A percentile compares a stretch with the other conserved stretches of the same genome.
These are phyloP conservation scores for Phasia obesa DNA, from an alignment of 2,888 invertebrate genomes.

Conservation along the genomic window DNA sequence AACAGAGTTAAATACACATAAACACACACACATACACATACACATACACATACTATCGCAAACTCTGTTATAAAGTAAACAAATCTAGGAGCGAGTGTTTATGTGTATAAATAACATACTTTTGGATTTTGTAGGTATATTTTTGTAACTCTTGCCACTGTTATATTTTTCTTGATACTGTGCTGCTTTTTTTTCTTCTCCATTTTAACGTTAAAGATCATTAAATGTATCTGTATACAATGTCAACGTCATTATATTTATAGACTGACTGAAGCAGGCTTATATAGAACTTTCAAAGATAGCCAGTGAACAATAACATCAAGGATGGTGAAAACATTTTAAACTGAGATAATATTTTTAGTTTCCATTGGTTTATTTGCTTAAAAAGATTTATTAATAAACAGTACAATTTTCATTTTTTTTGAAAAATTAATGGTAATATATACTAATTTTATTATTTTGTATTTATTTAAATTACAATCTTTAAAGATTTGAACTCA, in stretches of 20 bases:
- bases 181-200: neutral
- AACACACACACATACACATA: neutral
- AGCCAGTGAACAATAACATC: neutral
- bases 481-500: no score
- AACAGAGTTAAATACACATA: neutral
- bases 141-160: constrained; percentile 12
- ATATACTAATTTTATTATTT: no score
- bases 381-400: no score
- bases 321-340: neutral
- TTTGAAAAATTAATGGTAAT: no score
- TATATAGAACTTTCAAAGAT: neutral
- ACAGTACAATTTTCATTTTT: no score
- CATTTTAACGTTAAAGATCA: constrained; percentile 36
- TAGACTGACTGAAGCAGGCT: constrained; percentile 7
- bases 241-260: constrained; percentile 51
- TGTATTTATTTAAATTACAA: no score
- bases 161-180: neutral
- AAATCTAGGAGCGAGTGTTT: neutral
- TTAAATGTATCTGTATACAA: constrained; percentile 47
- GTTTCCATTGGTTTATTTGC: no score
- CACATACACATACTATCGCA: no score
- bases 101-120: constrained; percentile 1
- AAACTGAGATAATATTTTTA: no score
- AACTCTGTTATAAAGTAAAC: neutral
- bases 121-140: constrained; percentile 25